phyloP scores from a whole-genome alignment of 2,113 vertebrate genomes.

The Apteryx mantelli region DNA sequence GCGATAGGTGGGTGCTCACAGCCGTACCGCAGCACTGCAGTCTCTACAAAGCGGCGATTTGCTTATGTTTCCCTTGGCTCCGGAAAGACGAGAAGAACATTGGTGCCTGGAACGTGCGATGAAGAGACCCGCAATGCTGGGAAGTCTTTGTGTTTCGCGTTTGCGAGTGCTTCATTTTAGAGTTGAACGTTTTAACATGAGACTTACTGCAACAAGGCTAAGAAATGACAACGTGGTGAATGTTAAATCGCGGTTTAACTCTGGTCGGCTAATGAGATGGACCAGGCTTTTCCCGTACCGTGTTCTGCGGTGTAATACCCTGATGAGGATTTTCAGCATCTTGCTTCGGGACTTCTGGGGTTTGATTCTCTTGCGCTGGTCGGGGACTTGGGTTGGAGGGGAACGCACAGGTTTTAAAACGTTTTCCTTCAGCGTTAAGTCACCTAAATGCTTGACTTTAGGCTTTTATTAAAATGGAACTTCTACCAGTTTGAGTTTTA shows the following conservation, averaged over 20 bases:
- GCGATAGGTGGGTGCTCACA: neutral
- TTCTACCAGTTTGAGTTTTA: neutral
- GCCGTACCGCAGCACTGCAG: neutral
- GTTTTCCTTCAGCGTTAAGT: neutral
- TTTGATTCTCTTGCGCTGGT: neutral
- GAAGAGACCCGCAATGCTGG: neutral
- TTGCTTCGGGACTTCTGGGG: neutral
- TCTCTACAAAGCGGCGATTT: neutral
- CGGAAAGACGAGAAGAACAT: neutral
- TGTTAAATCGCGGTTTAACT: neutral
- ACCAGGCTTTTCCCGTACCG: neutral
- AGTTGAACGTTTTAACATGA: neutral
- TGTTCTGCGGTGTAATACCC: neutral
- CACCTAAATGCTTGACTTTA: neutral
- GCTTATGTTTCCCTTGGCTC: conserved; percentile 1
- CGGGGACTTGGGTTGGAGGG: neutral
- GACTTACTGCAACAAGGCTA: neutral
- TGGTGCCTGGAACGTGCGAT: neutral
- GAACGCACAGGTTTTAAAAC: neutral
- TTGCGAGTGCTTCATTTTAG: neutral
- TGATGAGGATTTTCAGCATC: neutral
- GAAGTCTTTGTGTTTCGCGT: neutral
- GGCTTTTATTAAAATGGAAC: neutral
- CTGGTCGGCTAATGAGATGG: no score
- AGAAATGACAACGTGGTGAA: neutral